These are phyloP conservation scores for Sarcophaga carnaria DNA, from an alignment of 2,888 invertebrate genomes.

Conservation along the genomic window DNA sequence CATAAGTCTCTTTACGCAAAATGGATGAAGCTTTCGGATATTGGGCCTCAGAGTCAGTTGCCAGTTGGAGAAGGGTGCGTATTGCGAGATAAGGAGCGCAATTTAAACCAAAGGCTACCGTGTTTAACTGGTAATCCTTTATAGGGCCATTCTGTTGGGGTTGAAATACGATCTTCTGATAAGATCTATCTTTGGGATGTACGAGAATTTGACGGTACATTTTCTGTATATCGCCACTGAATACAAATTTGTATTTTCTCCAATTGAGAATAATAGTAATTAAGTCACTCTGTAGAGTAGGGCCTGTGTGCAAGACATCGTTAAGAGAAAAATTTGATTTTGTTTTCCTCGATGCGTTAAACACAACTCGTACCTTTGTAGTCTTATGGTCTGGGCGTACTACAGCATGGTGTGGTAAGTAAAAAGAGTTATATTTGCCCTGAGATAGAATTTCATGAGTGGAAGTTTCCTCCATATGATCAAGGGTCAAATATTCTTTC, in stretches of 20 bases:
- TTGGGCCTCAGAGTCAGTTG: too few species aligned
- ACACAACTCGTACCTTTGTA: slow-evolving; percentile 64
- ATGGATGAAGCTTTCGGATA: too few species aligned
- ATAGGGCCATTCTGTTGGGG: too few species aligned
- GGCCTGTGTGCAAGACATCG: slow-evolving; percentile 54
- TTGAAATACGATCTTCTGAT: too few species aligned
- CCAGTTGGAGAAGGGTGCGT: too few species aligned
- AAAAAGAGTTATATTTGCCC: not conserved
- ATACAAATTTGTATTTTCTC: slow-evolving; percentile 54
- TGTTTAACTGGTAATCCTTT: too few species aligned
- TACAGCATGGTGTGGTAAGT: not conserved
- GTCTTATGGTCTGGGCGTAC: slow-evolving; percentile 38
- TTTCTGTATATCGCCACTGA: slow-evolving; percentile 62
- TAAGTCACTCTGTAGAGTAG: slow-evolving; percentile 60
- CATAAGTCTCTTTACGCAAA: too few species aligned
- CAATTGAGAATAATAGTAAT: slow-evolving; percentile 45
- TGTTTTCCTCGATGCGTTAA: slow-evolving; percentile 28
- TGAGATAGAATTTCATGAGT: not conserved
- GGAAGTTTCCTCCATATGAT: too few species aligned
- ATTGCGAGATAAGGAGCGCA: too few species aligned
- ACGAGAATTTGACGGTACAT: slow-evolving; percentile 52
- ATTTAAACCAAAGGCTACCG: too few species aligned
- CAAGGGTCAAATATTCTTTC: too few species aligned
- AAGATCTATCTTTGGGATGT: too few species aligned
- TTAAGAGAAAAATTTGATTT: slow-evolving; percentile 43